Conservation (phyloP, 2,113 vertebrate genomes). For the Mormoops blainvillei region DNA sequence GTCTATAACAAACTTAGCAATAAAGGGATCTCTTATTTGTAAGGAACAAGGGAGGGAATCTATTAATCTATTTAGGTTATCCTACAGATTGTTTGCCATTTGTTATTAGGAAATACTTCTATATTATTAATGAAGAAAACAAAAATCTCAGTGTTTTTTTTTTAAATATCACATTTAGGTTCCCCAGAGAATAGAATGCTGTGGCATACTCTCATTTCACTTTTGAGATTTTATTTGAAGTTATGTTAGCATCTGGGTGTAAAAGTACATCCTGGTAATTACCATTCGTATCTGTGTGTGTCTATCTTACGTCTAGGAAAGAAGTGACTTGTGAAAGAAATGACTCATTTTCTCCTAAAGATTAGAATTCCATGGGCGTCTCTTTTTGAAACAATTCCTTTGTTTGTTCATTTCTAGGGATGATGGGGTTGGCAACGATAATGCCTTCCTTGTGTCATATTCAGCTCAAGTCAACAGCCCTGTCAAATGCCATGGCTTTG, state of each 20-base stretch:
- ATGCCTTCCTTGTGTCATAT: not conserved
- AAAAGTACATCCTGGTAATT: not conserved
- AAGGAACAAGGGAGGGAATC: not conserved
- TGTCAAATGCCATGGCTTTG: not conserved
- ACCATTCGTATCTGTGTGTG: not conserved
- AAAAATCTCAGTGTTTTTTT: not conserved
- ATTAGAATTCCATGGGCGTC: constrained; percentile 15
- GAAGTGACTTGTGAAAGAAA: not conserved
- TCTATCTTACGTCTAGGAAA: not conserved
- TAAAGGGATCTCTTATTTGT: not conserved
- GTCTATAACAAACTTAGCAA: not conserved
- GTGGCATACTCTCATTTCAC: not conserved
- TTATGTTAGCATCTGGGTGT: not conserved
- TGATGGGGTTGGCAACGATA: not conserved
- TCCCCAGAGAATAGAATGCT: not conserved
- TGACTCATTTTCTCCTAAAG: not conserved
- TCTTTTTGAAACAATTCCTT: not conserved
- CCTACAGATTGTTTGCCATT: not conserved
- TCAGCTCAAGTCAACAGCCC: not conserved
- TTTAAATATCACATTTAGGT: not conserved
- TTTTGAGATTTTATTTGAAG: not conserved
- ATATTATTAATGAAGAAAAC: not conserved
- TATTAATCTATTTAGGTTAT: not conserved
- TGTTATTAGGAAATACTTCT: not conserved
- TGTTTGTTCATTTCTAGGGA: constrained; percentile 15